Percentiles rank a stretch among this genome's conserved stretches.
phyloP scores from a whole-genome alignment of 2,888 invertebrate species.

The Yponomeuta plumbellus region DNA sequence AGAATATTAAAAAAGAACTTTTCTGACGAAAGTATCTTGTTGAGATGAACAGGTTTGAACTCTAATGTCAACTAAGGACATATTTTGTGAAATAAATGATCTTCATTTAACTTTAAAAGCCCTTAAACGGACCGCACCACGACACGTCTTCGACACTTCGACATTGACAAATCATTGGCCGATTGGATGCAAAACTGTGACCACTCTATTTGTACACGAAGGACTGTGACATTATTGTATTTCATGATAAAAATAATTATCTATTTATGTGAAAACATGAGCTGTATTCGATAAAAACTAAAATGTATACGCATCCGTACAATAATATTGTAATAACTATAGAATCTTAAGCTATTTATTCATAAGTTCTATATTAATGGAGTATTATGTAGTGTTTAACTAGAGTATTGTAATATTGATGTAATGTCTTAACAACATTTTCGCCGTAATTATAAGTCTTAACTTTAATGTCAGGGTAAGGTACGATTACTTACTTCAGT shows the following conservation, averaged over 20 bases:
- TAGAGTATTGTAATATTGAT: constrained; percentile 34
- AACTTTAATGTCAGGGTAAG: neutral
- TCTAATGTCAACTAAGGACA: no score
- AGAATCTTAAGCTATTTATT: constrained; percentile 62
- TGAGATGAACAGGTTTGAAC: no score
- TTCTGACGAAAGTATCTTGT: no score
- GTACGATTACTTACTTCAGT: neutral
- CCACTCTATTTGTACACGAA: neutral
- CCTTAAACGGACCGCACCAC: no score
- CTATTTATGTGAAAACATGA: constrained; percentile 31
- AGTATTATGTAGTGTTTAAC: constrained; percentile 44
- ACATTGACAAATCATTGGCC: no score
- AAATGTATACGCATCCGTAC: constrained; percentile 74
- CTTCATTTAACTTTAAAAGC: no score
- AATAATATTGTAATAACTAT: constrained; percentile 65
- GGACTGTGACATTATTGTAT: neutral
- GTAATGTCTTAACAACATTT: constrained; percentile 27
- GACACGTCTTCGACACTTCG: no score
- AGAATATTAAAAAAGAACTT: no score
- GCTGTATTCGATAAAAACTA: constrained; percentile 60
- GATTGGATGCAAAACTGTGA: no score
- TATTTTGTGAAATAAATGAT: no score
- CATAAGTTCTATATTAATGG: constrained; percentile 49
- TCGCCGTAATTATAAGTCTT: constrained; percentile 5
- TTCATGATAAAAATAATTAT: constrained; percentile 3